Conservation (phyloP, 2,888 invertebrate species). For the Entomobrya multifasciata region DNA sequence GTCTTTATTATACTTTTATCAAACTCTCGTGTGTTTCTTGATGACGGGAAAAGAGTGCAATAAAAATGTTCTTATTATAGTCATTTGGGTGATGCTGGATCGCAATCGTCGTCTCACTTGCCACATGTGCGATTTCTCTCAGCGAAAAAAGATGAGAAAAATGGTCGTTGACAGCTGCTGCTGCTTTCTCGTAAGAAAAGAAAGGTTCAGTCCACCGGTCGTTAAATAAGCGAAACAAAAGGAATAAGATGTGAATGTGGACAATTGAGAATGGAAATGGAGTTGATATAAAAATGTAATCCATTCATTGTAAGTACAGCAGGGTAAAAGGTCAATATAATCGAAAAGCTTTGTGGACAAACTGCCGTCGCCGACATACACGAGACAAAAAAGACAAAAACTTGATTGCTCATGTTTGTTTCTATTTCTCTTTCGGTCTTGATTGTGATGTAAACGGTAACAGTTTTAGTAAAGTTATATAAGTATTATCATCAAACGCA, state of each 20-base stretch:
- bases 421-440: neutral
- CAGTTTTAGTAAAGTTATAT: constrained; percentile 42
- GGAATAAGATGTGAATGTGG: neutral
- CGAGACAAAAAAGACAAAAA: constrained; percentile 10
- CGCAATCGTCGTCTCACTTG: too few relatives aligned
- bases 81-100: too few relatives aligned
- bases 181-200: neutral
- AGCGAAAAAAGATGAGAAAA: neutral
- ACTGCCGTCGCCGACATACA: too few relatives aligned
- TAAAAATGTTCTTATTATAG: neutral
- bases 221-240: constrained; percentile 35
- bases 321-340: neutral
- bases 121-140: too few relatives aligned
- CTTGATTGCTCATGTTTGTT: constrained; percentile 12
- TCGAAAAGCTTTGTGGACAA: neutral
- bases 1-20: neutral
- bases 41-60: neutral
- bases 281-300: constrained; percentile 18
- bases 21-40: neutral
- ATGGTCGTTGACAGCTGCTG: constrained; percentile 36
- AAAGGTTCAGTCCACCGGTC: neutral
- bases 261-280: neutral
- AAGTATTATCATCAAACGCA: constrained; percentile 56
- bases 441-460: constrained; percentile 40
- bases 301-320: constrained; percentile 11